Evolutionary conservation across 2,888 invertebrate genomes (phyloP).

Genomic region (Drosophila histrio): DNA sequence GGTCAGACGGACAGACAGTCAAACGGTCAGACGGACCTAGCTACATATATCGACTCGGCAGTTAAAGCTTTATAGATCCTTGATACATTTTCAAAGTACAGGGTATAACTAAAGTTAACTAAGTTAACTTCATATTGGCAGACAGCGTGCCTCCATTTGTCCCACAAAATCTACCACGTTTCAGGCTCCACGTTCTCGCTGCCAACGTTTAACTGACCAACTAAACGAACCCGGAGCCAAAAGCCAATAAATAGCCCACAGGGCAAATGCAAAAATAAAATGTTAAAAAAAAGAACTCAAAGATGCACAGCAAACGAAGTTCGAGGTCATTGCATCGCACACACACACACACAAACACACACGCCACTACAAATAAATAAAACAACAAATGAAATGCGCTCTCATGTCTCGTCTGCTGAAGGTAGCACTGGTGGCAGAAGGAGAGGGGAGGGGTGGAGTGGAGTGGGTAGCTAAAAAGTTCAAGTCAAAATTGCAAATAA

Average conservation of each 20-base stretch:
- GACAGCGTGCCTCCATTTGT: constrained; percentile 39
- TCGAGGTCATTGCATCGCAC: constrained; percentile 79
- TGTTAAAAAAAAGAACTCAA: constrained; percentile 50
- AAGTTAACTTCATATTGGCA: constrained; percentile 16
- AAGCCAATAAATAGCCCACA: constrained; percentile 57
- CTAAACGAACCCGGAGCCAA: constrained; percentile 44
- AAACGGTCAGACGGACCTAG: no score
- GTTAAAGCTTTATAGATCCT: no score
- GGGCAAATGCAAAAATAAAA: constrained; percentile 51
- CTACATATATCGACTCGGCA: no score
- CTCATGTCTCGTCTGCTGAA: constrained; percentile 16
- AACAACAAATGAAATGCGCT: constrained; percentile 50
- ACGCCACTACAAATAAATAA: constrained; percentile 46
- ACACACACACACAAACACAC: constrained; percentile 14
- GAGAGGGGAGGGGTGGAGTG: background rate
- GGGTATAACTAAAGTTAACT: constrained; percentile 38
- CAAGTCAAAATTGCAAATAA: constrained; percentile 64
- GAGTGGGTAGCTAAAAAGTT: constrained; percentile 49
- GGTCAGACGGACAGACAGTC: no score
- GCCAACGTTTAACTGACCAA: constrained; percentile 51
- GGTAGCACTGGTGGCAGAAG: background rate
- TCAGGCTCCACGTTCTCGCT: constrained; percentile 15
- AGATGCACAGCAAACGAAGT: constrained; percentile 72
- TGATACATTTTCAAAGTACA: no score
- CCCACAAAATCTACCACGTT: constrained; percentile 50